phyloP scores from a whole-genome alignment of 2,113 vertebrate genomes.

The Engystomops pustulosus region DNA sequence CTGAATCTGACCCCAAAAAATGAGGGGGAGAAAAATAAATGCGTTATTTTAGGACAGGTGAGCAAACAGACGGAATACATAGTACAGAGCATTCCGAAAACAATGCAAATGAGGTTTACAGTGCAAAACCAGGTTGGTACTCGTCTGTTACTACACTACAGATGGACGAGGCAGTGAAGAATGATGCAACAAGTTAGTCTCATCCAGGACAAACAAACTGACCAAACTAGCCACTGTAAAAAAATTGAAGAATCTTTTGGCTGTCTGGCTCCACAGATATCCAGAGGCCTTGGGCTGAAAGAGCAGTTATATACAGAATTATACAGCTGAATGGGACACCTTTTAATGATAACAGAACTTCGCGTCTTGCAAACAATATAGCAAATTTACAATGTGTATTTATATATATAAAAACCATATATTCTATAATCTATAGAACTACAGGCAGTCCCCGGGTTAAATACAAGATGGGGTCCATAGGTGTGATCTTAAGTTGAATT shows the following conservation, averaged over 20 bases:
- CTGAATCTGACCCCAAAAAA: slow-evolving; percentile 64
- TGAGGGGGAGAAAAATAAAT: slow-evolving; percentile 59
- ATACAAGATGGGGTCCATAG: too few species aligned
- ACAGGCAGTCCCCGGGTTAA: too few species aligned
- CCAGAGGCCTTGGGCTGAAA: neutral
- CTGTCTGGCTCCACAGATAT: neutral
- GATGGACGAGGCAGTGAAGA: neutral
- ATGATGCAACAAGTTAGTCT: too few species aligned
- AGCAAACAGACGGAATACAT: slow-evolving; percentile 50
- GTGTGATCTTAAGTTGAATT: too few species aligned
- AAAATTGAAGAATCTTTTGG: neutral
- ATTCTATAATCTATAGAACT: too few species aligned
- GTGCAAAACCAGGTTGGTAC: neutral
- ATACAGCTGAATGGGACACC: neutral
- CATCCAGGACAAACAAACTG: too few species aligned
- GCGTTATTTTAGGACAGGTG: slow-evolving; percentile 57
- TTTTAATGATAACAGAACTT: too few species aligned
- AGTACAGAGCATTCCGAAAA: neutral
- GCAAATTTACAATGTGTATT: neutral
- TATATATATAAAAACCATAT: too few species aligned
- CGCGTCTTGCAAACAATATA: neutral
- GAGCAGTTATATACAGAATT: neutral
- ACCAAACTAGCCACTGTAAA: too few species aligned
- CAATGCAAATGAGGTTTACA: slow-evolving; percentile 27
- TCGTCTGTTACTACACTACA: neutral